These are phyloP conservation scores for Phyllostomus discolor DNA, from an alignment of 2,113 vertebrate genomes.

Conservation along the genomic window DNA sequence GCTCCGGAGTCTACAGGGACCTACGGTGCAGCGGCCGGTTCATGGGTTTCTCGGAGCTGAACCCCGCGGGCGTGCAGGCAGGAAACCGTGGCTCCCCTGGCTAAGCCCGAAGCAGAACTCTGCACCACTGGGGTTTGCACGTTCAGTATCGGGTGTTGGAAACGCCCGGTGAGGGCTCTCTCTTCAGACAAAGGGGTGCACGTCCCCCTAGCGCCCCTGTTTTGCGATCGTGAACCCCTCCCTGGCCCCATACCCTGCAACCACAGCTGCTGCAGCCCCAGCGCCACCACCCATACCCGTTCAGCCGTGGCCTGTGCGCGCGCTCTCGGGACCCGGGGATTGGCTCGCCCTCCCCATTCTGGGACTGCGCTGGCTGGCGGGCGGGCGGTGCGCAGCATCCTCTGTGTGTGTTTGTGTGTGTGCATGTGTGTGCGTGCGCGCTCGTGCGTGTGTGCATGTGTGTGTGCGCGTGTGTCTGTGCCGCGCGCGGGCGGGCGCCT, in stretches of 20 bases:
- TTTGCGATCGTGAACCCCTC: not conserved
- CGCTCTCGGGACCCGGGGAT: slow-evolving; percentile 57
- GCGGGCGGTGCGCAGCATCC: not conserved
- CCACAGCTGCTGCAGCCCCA: not conserved
- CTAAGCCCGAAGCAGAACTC: not conserved
- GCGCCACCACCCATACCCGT: slow-evolving; percentile 41
- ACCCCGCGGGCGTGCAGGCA: not conserved
- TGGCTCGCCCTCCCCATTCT: slow-evolving; percentile 60
- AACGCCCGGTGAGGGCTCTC: slow-evolving; percentile 41
- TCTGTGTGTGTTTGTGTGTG: not conserved
- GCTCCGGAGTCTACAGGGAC: not conserved
- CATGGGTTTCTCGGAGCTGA: not conserved
- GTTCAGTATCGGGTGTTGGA: slow-evolving; percentile 33
- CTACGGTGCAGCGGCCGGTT: not conserved
- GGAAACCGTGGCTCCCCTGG: not conserved
- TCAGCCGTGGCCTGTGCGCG: slow-evolving; percentile 40
- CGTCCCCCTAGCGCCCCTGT: slow-evolving; percentile 44
- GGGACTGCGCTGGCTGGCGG: slow-evolving; percentile 46
- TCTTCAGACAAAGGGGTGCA: slow-evolving; percentile 68
- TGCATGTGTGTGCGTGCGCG: not conserved
- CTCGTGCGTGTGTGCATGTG: not conserved
- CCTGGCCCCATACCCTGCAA: not conserved
- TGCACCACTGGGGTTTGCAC: not conserved
- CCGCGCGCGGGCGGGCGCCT: slow-evolving; percentile 16
- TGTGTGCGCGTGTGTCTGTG: not conserved